A percentile compares a stretch with the other conserved stretches of the same genome.
Conservation (phyloP, 2,888 invertebrate genomes). For the Protula sp. region DNA sequence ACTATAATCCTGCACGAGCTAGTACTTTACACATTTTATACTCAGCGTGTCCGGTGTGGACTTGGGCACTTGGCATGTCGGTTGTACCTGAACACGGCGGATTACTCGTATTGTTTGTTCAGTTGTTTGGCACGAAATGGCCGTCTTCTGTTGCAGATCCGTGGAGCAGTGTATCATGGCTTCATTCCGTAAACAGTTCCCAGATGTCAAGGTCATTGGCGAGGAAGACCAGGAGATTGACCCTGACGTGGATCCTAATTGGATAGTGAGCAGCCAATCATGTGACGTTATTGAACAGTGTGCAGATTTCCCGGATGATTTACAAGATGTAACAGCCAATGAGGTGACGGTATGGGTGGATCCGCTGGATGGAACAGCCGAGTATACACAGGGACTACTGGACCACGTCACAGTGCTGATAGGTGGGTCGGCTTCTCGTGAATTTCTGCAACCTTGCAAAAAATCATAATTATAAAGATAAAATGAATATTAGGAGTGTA, state of each 20-base stretch:
- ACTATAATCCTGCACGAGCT: too few relatives aligned
- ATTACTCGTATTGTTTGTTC: too few relatives aligned
- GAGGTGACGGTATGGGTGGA: slow-evolving; percentile 69
- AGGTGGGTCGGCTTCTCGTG: too few relatives aligned
- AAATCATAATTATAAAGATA: too few relatives aligned
- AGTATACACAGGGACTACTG: slow-evolving; percentile 90
- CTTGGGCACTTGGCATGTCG: too few relatives aligned
- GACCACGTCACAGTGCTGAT: slow-evolving; percentile 98
- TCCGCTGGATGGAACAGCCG: slow-evolving; percentile 95
- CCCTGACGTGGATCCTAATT: background rate
- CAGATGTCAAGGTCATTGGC: slow-evolving; percentile 62
- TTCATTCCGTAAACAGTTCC: slow-evolving; percentile 78
- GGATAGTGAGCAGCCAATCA: slow-evolving; percentile 4
- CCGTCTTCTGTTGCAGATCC: slow-evolving; percentile 45
- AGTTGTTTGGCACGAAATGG: too few relatives aligned
- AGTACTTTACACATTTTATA: too few relatives aligned
- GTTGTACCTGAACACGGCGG: too few relatives aligned
- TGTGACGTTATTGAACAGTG: background rate
- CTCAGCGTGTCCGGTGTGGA: too few relatives aligned
- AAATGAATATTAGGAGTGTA: too few relatives aligned
- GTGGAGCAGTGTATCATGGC: slow-evolving; percentile 90
- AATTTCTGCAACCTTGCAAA: too few relatives aligned
- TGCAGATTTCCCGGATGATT: background rate
- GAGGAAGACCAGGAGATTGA: slow-evolving; percentile 63
- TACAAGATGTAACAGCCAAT: background rate